phyloP scores from a whole-genome alignment of 2,888 invertebrate genomes.

The Sarcophaga variegata region DNA sequence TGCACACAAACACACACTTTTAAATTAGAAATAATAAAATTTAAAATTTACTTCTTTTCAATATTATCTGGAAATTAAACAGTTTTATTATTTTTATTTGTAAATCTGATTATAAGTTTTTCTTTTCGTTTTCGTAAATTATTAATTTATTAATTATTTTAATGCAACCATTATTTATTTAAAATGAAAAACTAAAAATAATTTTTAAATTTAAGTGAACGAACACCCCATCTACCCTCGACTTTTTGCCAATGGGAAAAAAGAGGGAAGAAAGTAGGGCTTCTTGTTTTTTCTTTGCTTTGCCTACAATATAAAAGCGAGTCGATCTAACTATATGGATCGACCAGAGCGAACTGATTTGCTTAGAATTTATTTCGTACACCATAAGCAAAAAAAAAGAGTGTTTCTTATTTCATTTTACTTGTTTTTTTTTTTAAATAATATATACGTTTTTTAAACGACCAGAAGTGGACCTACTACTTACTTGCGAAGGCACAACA shows the following conservation, averaged over 20 bases:
- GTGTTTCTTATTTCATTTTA: constrained; percentile 29
- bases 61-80: constrained; percentile 3
- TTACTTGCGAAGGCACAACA: constrained; percentile 81
- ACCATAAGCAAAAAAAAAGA: constrained; percentile 54
- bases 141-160: constrained; percentile 4
- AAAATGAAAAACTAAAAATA: constrained; percentile 44
- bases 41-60: not conserved
- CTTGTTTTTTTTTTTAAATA: constrained; percentile 25
- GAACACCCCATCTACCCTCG: constrained; percentile 62
- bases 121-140: constrained; percentile 27
- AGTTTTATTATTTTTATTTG: constrained; percentile 28
- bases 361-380: constrained; percentile 71
- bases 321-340: constrained; percentile 80
- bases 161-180: constrained; percentile 65
- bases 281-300: constrained; percentile 54
- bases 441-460: constrained; percentile 25
- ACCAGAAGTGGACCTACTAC: constrained; percentile 78
- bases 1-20: not conserved
- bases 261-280: constrained; percentile 59
- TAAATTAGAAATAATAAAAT: not conserved
- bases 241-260: constrained; percentile 46
- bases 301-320: constrained; percentile 51
- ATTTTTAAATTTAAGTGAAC: constrained; percentile 46
- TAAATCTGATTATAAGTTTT: constrained; percentile 3
- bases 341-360: constrained; percentile 81